Base-by-base conservation (phyloP, 2,113 vertebrate species). In the Atrichornis clamosus region DNA sequence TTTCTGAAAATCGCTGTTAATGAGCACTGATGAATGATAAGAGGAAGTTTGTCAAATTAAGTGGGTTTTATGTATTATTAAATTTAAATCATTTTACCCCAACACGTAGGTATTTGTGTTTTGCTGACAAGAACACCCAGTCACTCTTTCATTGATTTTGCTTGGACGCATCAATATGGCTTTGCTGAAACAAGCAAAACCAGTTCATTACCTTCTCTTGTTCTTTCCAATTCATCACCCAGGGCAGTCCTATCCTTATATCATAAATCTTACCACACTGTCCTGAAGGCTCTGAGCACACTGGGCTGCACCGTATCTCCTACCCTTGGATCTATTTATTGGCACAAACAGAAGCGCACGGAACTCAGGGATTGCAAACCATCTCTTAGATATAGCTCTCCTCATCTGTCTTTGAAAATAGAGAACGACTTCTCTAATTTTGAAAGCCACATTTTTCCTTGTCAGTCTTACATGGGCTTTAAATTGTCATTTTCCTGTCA, bases 121-220 rank as follows among this genome's bases (percentile, higher is more conserved):
- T 62, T 84, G 73, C 83, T 82, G 91, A 76, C 69, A 70, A 79
- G 82, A 89, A 35, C 74, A 76, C 23, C 22, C 33, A 52, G 22
- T 65, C 32, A 39, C n/a, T 82, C 21, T 70, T 89, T 47, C 73
- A 89, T 88, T 81, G 89, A 92, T 93, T 97, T 91, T 60, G 28
- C 62, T 82, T 92, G 53, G 33, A 42, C 27, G 8, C 76, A 62
- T 95, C 85, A 41, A 49, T 95, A 56, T 50, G 69, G 30, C 79
- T 92, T 79, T 96, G 96, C 95, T 95, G 96, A 96, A 92, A 91
- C 50, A 82, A 92, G 93, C 77, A 93, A 85, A 96, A 76, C 27
- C 49, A 70, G 76, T 65, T 95, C 67, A 47, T 95, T 94, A 69
- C 63, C 60, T 60, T 78, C 53, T 62, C 42, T 70, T 53, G 47